Base-by-base conservation (phyloP, 2,888 invertebrate species). In the Endotricha flammealis region DNA sequence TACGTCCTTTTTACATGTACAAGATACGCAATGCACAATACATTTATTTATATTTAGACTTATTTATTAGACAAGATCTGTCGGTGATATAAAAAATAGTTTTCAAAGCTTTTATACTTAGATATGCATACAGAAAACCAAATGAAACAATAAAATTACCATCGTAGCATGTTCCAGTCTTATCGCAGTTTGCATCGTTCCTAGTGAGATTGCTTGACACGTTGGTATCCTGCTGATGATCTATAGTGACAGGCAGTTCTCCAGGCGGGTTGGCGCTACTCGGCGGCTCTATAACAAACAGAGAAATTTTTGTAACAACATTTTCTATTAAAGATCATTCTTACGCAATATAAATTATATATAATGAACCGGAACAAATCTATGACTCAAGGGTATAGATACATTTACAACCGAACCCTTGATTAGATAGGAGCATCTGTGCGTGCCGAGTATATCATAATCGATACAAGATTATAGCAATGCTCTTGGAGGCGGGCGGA, bases 141-240 rank as follows among this genome's bases (percentile, higher is more conserved):
- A n/a, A n/a, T n/a, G n/a, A n/a, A n/a, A n/a, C n/a, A n/a, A n/a
- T n/a, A n/a, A n/a, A n/a, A 78, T 88, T 88, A 96, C 96, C 96
- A 79, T 97, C 95, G 66, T 97, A 97, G 69, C 97, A 97, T 49
- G 96, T 96, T 68, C 97, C 97, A 36, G 95, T 96, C 67, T 95
- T 95, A 80, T 97, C 97, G 72, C 97, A 97, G 79, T 96, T 96
- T 32, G 93, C 92, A 65, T 94, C 93, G 57, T 90, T 91, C 53
- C 92, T 89, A 3, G 93, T 93, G 53, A 93, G 75, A 64, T 94
- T 94, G 73, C 90, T 94, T 11, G 76, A 57, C 48, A 93, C 61
- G 43, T 78, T 89, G 3, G 92, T 89, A 66, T 94, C 94, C 74
- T 93, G 93, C 32, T 93, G 92, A 34, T 93, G 91, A 46, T 94